phyloP scores from a whole-genome alignment of 1,140 invertebrate genomes.

The Drosophila novamexicana region DNA sequence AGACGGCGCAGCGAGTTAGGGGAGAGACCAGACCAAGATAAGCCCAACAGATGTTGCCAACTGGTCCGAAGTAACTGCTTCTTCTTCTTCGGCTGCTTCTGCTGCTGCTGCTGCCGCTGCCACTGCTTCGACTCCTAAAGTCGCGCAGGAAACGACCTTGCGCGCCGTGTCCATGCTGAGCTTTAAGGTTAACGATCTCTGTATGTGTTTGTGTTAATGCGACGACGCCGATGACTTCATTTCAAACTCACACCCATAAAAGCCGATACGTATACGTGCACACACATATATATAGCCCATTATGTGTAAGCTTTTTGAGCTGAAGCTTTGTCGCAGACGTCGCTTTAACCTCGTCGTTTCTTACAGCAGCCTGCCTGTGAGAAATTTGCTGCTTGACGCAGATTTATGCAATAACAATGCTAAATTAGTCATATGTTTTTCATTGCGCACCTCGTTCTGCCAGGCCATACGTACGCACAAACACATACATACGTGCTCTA shows the following conservation, averaged over 20 bases:
- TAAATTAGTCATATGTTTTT: constrained; percentile 71
- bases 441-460: constrained; percentile 41
- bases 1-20: constrained; percentile 36
- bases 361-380: constrained; percentile 33
- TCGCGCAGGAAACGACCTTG: constrained; percentile 76
- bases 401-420: constrained; percentile 73
- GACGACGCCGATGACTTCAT: constrained; percentile 77
- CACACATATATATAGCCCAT: constrained; percentile 9
- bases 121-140: constrained; percentile 27
- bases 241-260: constrained; percentile 36
- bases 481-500: constrained; percentile 58
- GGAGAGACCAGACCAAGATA: constrained; percentile 42
- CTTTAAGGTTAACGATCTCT: constrained; percentile 84
- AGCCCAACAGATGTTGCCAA: constrained; percentile 74
- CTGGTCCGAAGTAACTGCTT: constrained; percentile 32
- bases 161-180: constrained; percentile 59
- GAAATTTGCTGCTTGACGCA: constrained; percentile 31
- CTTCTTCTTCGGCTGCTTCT: neutral
- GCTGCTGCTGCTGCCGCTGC: constrained; percentile 4
- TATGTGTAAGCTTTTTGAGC: constrained; percentile 47
- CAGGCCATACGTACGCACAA: neutral
- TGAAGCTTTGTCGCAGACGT: constrained; percentile 40
- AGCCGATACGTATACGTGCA: neutral
- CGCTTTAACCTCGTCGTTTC: constrained; percentile 28
- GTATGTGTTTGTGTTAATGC: constrained; percentile 28